These are phyloP conservation scores for Ammodytes dubius DNA, from an alignment of 2,113 vertebrate genomes.

Conservation along the genomic window DNA sequence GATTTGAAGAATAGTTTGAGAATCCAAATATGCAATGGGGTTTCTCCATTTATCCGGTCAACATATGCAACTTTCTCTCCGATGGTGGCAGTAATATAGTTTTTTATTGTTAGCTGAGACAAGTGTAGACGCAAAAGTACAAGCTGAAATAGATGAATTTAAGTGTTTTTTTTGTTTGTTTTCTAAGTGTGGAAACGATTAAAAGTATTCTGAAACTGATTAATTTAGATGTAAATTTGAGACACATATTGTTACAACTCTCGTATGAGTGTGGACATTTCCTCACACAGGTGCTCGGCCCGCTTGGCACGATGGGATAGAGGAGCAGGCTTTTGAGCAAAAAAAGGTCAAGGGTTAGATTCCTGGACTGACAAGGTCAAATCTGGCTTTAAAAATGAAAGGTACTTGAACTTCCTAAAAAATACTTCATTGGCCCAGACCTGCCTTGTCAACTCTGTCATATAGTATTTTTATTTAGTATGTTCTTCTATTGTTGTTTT, in stretches of 20 bases:
- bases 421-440: too few species aligned
- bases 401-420: too few species aligned
- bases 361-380: background rate
- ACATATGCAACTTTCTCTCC: background rate
- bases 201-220: background rate
- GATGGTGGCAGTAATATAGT: background rate
- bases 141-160: background rate
- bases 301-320: background rate
- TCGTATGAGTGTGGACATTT: background rate
- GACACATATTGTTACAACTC: background rate
- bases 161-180: background rate
- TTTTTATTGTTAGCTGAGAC: background rate
- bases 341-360: background rate
- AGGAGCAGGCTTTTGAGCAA: background rate
- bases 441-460: background rate
- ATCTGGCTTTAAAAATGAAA: background rate
- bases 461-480: too few species aligned
- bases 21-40: constrained; percentile 1
- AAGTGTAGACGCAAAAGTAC: too few species aligned
- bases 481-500: too few species aligned
- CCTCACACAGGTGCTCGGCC: background rate
- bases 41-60: background rate
- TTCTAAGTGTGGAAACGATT: too few species aligned
- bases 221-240: background rate
- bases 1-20: background rate